These are phyloP conservation scores for Myopa tessellatipennis DNA, from an alignment of 2,888 invertebrate species.

Conservation along the genomic window DNA sequence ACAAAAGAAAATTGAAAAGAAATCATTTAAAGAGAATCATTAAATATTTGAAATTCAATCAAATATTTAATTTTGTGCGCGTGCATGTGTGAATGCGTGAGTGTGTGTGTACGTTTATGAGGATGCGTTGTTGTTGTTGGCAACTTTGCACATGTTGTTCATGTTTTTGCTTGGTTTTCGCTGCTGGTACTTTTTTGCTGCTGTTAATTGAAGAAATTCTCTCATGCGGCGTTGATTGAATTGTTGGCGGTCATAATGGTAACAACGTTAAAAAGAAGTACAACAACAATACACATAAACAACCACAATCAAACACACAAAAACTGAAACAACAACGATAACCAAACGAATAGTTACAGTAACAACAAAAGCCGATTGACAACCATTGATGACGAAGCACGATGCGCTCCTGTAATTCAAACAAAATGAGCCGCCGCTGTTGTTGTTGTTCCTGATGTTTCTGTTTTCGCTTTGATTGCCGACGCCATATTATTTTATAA, in stretches of 20 bases:
- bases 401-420: slow-evolving; percentile 7
- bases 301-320: slow-evolving; percentile 7
- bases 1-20: neutral
- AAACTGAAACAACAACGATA: slow-evolving; percentile 23
- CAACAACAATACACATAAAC: slow-evolving; percentile 3
- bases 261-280: slow-evolving; percentile 23
- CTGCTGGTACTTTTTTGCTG: slow-evolving; percentile 34
- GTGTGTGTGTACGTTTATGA: neutral
- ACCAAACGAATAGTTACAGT: neutral
- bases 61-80: slow-evolving; percentile 19
- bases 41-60: slow-evolving; percentile 29
- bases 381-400: slow-evolving; percentile 1
- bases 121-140: neutral
- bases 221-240: slow-evolving; percentile 50
- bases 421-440: slow-evolving; percentile 24
- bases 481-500: slow-evolving; percentile 52
- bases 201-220: slow-evolving; percentile 47
- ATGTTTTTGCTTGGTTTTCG: slow-evolving; percentile 11
- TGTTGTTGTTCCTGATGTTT: neutral
- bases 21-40: slow-evolving; percentile 5
- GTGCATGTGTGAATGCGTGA: neutral
- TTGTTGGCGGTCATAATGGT: slow-evolving; percentile 46
- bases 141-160: neutral
- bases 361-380: slow-evolving; percentile 33
- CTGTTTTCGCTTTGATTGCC: neutral